Conservation (phyloP, 1,140 invertebrate genomes). For the Anastatus disparis region DNA sequence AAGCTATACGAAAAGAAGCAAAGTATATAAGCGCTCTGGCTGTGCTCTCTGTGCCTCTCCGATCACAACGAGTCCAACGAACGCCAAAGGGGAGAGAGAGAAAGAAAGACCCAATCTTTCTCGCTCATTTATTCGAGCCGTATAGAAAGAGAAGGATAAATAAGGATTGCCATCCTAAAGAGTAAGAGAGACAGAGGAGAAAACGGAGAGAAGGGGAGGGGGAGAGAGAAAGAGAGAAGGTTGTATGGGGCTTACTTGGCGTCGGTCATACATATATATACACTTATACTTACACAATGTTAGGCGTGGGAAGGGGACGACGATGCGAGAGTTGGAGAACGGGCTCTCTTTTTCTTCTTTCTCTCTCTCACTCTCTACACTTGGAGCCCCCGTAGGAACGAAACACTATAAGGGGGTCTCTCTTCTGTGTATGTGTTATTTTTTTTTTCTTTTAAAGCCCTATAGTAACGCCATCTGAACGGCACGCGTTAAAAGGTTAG, state of each 20-base stretch:
- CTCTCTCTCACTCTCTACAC: slow-evolving; percentile 6
- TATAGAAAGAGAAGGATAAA: no score
- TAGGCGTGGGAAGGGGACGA: slow-evolving; percentile 37
- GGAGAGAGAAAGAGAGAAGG: slow-evolving; percentile 4
- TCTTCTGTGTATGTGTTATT: slow-evolving; percentile 24
- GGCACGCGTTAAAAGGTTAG: slow-evolving; percentile 51
- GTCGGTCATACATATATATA: no score
- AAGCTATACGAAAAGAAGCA: slow-evolving; percentile 28
- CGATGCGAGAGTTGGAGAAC: no score
- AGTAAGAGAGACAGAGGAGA: neutral
- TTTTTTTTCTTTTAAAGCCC: no score
- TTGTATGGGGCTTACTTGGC: slow-evolving; percentile 2
- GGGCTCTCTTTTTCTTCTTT: slow-evolving; percentile 24
- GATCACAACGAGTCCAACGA: slow-evolving; percentile 30
- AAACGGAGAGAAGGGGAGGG: slow-evolving; percentile 42
- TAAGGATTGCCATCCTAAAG: neutral
- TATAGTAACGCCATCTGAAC: slow-evolving; percentile 55
- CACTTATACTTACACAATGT: no score
- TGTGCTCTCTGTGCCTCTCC: no score
- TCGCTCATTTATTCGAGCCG: neutral
- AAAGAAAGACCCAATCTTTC: neutral
- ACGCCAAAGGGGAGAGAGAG: neutral
- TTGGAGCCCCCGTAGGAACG: no score
- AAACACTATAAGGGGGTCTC: no score
- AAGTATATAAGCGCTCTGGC: no score